A percentile compares a stretch with the other conserved stretches of the same genome.
Conservation (phyloP, 2,797 vertebrate genomes). For the Mionectes olivaceus region DNA sequence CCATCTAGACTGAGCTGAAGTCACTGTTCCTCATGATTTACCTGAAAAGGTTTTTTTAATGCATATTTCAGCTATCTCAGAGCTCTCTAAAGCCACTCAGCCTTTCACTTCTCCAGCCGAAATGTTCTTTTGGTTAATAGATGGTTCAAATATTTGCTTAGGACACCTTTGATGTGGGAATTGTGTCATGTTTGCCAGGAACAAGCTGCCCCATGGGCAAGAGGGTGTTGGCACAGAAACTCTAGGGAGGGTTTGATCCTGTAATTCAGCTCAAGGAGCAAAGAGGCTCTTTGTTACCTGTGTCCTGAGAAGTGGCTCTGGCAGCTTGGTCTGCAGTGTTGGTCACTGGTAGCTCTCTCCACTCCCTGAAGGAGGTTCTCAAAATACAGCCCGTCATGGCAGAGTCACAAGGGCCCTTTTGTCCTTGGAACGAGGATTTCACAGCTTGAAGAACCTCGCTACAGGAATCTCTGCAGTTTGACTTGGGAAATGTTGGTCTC, state of each 20-base stretch:
- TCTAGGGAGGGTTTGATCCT: not conserved
- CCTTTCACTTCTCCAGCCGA: not conserved
- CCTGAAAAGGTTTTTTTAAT: not conserved
- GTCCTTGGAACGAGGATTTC: not conserved
- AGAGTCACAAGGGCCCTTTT: not conserved
- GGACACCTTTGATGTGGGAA: not conserved
- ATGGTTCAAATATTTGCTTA: not conserved
- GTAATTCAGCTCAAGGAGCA: not conserved
- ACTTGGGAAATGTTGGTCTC: not conserved
- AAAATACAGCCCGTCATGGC: fast-evolving
- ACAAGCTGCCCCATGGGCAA: not conserved
- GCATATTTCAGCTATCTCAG: not conserved
- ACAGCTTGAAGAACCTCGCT: not conserved
- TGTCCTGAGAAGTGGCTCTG: not conserved
- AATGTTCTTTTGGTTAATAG: not conserved
- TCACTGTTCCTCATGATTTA: not conserved
- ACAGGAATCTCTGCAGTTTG: not conserved
- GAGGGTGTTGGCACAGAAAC: not conserved
- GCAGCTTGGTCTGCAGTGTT: not conserved
- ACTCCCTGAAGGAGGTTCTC: not conserved
- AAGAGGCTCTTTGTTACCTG: not conserved
- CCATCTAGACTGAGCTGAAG: not conserved
- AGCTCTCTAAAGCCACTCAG: not conserved
- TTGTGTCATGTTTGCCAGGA: not conserved
- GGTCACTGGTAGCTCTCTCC: fast-evolving